Evolutionary conservation across 2,113 vertebrate genomes (phyloP).

Genomic region (Sminthopsis crassicaudata): DNA sequence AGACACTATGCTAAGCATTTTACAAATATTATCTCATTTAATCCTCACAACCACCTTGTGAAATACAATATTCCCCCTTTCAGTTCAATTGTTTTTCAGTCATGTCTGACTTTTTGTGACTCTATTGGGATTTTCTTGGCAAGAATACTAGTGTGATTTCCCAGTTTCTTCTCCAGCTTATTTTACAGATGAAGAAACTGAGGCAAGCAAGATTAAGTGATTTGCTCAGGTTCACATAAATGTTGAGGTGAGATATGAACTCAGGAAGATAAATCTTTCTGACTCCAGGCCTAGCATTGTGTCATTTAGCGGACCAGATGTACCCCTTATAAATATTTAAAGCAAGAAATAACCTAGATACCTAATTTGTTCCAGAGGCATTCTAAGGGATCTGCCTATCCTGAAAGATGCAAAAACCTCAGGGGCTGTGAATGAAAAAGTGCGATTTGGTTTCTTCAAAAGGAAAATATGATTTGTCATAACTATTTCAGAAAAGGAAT

Average conservation of each 20-base stretch:
- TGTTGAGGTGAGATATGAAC: neutral
- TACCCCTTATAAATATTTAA: neutral
- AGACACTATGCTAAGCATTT: conserved; percentile 14
- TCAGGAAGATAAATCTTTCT: neutral
- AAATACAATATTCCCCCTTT: neutral
- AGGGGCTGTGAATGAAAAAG: neutral
- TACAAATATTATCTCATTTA: conserved; percentile 16
- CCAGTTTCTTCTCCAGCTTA: neutral
- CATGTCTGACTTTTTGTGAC: neutral
- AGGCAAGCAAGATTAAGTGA: neutral
- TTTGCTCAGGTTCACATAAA: neutral
- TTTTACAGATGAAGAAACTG: neutral
- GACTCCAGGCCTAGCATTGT: neutral
- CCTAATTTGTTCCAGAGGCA: neutral
- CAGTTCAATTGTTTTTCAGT: neutral
- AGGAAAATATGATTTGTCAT: neutral
- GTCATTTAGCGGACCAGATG: neutral
- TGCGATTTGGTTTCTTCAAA: neutral
- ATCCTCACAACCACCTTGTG: neutral
- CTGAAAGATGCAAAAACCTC: neutral
- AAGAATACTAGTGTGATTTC: neutral
- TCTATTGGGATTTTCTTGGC: neutral
- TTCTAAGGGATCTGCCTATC: neutral
- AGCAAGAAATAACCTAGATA: neutral
- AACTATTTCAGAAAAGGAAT: neutral